These are phyloP conservation scores for Hyposmocoma kahamanoa DNA, from an alignment of 1,140 invertebrate genomes.

Conservation along the genomic window DNA sequence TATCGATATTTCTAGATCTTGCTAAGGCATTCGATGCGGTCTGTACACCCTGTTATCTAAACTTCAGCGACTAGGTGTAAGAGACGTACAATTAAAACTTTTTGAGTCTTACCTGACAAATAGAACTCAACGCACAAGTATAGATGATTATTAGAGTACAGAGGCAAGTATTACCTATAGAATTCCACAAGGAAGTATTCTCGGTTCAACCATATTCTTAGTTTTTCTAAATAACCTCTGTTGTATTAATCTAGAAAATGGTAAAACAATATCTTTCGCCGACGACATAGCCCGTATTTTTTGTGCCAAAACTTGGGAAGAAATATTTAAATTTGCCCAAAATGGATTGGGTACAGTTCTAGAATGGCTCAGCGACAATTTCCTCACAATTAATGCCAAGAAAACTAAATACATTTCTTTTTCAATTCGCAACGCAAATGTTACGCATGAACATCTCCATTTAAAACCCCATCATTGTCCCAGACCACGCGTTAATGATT, in stretches of 20 bases:
- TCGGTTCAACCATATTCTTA: conserved; percentile 1
- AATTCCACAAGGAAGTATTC: not conserved
- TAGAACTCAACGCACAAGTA: not conserved
- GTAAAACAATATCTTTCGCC: not conserved
- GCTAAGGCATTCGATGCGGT: not conserved
- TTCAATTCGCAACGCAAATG: no score
- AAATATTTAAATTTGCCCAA: not conserved
- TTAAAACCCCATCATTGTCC: no score
- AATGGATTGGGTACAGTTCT: not conserved
- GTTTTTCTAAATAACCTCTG: not conserved
- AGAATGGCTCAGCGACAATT: not conserved
- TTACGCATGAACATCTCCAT: no score
- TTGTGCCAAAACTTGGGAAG: not conserved
- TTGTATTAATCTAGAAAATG: not conserved
- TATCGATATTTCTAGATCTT: not conserved
- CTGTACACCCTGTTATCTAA: not conserved
- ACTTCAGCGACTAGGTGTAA: not conserved
- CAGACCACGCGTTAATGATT: no score
- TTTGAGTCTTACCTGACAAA: not conserved
- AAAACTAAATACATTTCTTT: conserved; percentile 9
- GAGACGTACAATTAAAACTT: not conserved
- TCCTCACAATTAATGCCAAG: not conserved
- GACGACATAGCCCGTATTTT: conserved; percentile 2
- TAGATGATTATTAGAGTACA: not conserved
- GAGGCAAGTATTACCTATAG: not conserved